Evolutionary conservation across 2,888 invertebrate species (phyloP).

Genomic region (Phania funesta): DNA sequence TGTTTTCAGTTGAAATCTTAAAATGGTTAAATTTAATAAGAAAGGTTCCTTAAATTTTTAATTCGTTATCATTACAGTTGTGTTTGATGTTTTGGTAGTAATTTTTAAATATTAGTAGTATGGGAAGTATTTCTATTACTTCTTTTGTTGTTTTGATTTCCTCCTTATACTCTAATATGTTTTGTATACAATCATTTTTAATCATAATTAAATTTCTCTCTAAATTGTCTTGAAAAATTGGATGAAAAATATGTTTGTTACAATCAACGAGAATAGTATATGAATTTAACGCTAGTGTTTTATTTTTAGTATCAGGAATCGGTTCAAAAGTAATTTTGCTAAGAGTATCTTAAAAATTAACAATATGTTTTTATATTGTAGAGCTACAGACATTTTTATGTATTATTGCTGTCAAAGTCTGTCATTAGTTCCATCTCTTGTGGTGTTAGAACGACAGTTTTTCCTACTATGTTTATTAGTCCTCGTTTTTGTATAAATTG

Average conservation of each 20-base stretch:
- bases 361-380: slow-evolving; percentile 44
- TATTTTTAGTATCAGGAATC: slow-evolving; percentile 35
- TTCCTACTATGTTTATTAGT: too few relatives aligned
- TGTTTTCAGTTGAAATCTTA: slow-evolving; percentile 26
- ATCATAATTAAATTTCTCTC: background rate
- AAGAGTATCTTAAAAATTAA: slow-evolving; percentile 30
- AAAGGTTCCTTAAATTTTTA: slow-evolving; percentile 47
- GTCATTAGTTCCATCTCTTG: slow-evolving; percentile 56
- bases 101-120: slow-evolving; percentile 52
- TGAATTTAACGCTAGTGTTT: slow-evolving; percentile 21
- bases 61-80: slow-evolving; percentile 12
- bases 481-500: background rate
- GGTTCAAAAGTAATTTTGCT: slow-evolving; percentile 45
- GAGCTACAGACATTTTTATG: slow-evolving; percentile 46
- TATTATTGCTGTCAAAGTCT: slow-evolving; percentile 59
- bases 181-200: background rate
- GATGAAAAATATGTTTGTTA: slow-evolving; percentile 33
- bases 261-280: slow-evolving; percentile 33
- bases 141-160: background rate
- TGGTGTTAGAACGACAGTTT: slow-evolving; percentile 44
- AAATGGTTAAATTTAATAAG: slow-evolving; percentile 16
- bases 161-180: background rate
- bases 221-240: slow-evolving; percentile 34
- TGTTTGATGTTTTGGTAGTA: slow-evolving; percentile 23
- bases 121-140: slow-evolving; percentile 43